A percentile compares a stretch with the other conserved stretches of the same genome.
phyloP scores from a whole-genome alignment of 2,113 vertebrate species.

The Syngnathoides biaculeatus region DNA sequence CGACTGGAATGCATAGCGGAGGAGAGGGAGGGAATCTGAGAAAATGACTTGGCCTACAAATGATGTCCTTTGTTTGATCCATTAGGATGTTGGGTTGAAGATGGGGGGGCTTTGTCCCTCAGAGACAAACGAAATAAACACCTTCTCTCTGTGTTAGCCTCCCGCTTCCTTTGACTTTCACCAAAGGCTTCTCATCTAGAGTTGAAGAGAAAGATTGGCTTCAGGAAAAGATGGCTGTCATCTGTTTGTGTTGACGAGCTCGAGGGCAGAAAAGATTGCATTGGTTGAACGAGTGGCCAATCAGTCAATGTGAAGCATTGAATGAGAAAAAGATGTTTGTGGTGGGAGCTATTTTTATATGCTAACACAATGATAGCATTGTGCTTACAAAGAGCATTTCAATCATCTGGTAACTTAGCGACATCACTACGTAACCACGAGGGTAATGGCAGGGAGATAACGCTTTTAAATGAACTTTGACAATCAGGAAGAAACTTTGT shows the following conservation, averaged over 20 bases:
- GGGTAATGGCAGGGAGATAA: neutral
- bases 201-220: conserved; percentile 43
- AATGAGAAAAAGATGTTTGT: conserved; percentile 12
- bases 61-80: conserved; percentile 76
- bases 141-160: conserved; percentile 24
- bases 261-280: conserved; percentile 31
- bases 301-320: conserved; percentile 19
- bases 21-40: conserved; percentile 62
- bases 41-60: conserved; percentile 76
- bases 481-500: neutral
- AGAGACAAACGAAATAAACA: conserved; percentile 51
- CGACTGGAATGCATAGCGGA: conserved; percentile 69
- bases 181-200: conserved; percentile 42
- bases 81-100: conserved; percentile 47
- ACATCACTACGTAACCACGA: neutral
- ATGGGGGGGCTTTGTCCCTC: conserved; percentile 29
- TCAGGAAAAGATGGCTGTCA: conserved; percentile 50
- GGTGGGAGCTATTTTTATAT: neutral
- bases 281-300: conserved; percentile 6
- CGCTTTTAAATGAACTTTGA: neutral
- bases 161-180: conserved; percentile 19
- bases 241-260: conserved; percentile 53
- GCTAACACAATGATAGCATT: neutral
- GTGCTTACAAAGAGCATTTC: neutral
- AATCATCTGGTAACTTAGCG: neutral